Conservation (phyloP, 2,797 vertebrate species). For the Pampus argenteus region DNA sequence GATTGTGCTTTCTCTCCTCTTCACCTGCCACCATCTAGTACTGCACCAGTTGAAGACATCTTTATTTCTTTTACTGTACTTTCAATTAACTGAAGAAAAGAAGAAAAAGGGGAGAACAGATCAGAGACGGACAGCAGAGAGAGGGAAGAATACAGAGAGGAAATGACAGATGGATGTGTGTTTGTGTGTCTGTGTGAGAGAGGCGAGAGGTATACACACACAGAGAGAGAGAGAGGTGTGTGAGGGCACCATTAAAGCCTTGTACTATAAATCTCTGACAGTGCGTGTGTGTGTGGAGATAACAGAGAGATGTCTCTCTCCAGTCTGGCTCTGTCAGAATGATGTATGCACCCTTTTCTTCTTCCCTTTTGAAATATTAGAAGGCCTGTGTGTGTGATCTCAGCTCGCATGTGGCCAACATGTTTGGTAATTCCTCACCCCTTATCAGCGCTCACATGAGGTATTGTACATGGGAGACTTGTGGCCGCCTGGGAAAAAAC, state of each 20-base stretch:
- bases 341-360: conserved; percentile 80
- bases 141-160: conserved; percentile 37
- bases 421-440: conserved; percentile 75
- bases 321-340: conserved; percentile 78
- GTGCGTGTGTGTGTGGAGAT: conserved; percentile 77
- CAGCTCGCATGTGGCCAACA: conserved; percentile 63
- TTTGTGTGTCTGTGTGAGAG: conserved; percentile 43
- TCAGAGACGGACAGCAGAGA: conserved; percentile 52
- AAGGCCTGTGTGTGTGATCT: conserved; percentile 71
- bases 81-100: conserved; percentile 48
- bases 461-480: conserved; percentile 66
- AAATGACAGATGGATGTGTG: conserved; percentile 70
- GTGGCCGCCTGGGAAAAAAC: conserved; percentile 58
- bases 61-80: conserved; percentile 61
- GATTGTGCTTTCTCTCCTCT: not conserved
- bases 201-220: conserved; percentile 36
- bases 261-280: conserved; percentile 83
- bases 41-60: conserved; percentile 56
- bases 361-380: conserved; percentile 75
- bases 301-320: conserved; percentile 81
- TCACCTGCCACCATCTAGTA: conserved; percentile 21
- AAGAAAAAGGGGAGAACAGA: conserved; percentile 24
- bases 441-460: conserved; percentile 78
- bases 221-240: conserved; percentile 54
- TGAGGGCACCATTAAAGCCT: conserved; percentile 77